Percentiles rank a stretch among this genome's conserved stretches.
These are phyloP conservation scores for Streptopelia turtur DNA, from an alignment of 2,797 vertebrate species.

Conservation along the genomic window DNA sequence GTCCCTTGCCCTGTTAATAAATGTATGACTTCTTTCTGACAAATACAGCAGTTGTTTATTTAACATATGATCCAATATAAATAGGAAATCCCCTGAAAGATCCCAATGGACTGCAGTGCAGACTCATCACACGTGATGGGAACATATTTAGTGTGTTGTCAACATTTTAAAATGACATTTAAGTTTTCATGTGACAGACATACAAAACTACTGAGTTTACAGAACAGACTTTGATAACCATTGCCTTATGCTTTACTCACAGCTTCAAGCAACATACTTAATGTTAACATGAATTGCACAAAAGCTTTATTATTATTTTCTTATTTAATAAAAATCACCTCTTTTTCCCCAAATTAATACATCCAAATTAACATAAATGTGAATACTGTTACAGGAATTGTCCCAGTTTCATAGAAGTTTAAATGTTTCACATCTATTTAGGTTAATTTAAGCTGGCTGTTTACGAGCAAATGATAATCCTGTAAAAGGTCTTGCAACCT, in stretches of 20 bases:
- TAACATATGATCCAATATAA: slow-evolving; percentile 19
- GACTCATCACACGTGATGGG: not conserved
- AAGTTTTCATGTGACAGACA: slow-evolving; percentile 12
- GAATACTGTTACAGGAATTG: not conserved
- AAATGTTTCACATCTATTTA: not conserved
- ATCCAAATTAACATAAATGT: not conserved
- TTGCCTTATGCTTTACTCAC: not conserved
- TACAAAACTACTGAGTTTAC: not conserved
- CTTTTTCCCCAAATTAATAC: not conserved
- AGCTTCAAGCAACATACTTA: not conserved
- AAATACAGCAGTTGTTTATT: not conserved
- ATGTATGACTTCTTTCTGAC: not conserved
- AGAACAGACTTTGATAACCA: not conserved
- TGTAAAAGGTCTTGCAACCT: not conserved
- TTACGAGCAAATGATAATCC: not conserved
- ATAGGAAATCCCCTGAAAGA: slow-evolving; percentile 45
- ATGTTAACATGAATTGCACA: not conserved
- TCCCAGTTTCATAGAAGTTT: not conserved
- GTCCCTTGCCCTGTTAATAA: not conserved
- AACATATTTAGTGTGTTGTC: slow-evolving; percentile 45
- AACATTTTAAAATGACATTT: slow-evolving; percentile 36
- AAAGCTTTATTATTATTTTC: not conserved
- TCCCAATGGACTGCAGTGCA: not conserved
- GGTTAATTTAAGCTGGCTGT: not conserved
- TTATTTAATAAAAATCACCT: not conserved